A percentile compares a stretch with the other conserved stretches of the same genome.
phyloP scores from a whole-genome alignment of 1,140 invertebrate species.

The Orchesella cincta region DNA sequence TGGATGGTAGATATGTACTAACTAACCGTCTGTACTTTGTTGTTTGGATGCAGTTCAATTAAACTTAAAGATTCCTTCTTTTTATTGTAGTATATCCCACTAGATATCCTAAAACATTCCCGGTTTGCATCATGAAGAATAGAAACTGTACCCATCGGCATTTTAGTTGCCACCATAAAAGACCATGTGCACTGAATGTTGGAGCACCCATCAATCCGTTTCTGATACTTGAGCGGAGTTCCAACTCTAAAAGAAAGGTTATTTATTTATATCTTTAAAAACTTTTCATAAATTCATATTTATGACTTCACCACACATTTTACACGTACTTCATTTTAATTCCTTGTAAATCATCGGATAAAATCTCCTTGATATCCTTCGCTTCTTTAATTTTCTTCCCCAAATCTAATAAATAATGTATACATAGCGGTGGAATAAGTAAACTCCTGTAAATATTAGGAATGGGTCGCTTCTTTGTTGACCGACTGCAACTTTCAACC shows the following conservation, averaged over 20 bases:
- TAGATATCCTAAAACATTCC: not conserved
- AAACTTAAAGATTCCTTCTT: not conserved
- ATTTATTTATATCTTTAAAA: not conserved
- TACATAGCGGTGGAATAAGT: constrained; percentile 16
- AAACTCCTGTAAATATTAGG: constrained; percentile 1
- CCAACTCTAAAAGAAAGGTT: not conserved
- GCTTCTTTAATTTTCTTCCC: constrained; percentile 38
- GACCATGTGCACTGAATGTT: not conserved
- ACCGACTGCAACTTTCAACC: not conserved
- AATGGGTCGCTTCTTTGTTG: constrained; percentile 2
- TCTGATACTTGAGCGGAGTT: not conserved
- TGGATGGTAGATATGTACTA: not conserved
- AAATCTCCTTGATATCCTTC: constrained; percentile 33
- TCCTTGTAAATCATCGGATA: constrained; percentile 33
- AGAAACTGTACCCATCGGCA: constrained; percentile 7
- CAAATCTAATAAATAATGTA: constrained; percentile 38
- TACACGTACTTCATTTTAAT: constrained; percentile 4
- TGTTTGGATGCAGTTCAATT: constrained; percentile 25
- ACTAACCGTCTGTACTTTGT: constrained; percentile 16
- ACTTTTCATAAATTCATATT: not conserved
- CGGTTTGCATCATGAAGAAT: constrained; percentile 18
- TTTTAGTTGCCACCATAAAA: not conserved
- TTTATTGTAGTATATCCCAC: constrained; percentile 8
- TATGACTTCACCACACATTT: constrained; percentile 5
- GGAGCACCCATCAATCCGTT: not conserved